These are phyloP conservation scores for Eristalis tenax DNA, from an alignment of 2,888 invertebrate species.

Conservation along the genomic window DNA sequence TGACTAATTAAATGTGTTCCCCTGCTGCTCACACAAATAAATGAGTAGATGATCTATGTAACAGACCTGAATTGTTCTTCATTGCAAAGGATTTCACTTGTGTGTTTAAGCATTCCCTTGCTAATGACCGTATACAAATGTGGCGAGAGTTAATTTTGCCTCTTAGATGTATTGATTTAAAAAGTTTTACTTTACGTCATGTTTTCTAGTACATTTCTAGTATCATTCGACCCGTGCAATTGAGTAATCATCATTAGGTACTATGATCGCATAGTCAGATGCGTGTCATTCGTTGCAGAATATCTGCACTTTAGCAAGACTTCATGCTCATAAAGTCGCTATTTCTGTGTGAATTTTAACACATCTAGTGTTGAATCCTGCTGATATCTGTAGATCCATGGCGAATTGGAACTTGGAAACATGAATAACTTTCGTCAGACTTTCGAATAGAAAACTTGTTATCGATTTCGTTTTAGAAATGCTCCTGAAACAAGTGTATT, in stretches of 20 bases:
- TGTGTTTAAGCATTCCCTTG: neutral
- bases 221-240: neutral
- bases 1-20: neutral
- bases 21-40: neutral
- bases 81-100: neutral
- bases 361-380: too few species aligned
- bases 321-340: neutral
- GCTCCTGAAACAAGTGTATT: too few species aligned
- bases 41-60: neutral
- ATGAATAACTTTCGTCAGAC: too few species aligned
- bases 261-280: neutral
- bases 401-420: too few species aligned
- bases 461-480: too few species aligned
- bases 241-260: neutral
- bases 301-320: neutral
- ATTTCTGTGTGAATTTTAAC: neutral
- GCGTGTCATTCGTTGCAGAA: neutral
- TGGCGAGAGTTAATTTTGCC: neutral
- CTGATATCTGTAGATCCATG: too few species aligned
- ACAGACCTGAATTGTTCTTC: neutral
- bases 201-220: constrained; percentile 23
- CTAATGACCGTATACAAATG: neutral
- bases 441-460: too few species aligned
- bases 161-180: neutral
- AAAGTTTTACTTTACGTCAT: constrained; percentile 8